These are phyloP conservation scores for Neosilurus hyrtlii DNA, from an alignment of 2,797 vertebrate species.

Conservation along the genomic window DNA sequence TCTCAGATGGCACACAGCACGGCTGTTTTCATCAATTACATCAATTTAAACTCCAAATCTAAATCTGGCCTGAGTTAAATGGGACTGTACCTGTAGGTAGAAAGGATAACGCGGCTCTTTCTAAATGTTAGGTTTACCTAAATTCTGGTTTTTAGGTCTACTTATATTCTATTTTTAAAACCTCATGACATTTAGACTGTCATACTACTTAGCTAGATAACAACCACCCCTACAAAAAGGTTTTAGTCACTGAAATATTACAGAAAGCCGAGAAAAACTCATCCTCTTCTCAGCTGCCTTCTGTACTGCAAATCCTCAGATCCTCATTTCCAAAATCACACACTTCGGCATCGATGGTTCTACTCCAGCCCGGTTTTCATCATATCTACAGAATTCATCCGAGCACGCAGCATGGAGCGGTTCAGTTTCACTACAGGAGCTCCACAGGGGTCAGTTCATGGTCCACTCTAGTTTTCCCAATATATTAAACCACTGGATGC, in stretches of 20 bases:
- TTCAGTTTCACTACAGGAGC: neutral
- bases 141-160: neutral
- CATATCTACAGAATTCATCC: conserved; percentile 1
- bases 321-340: neutral
- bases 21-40: conserved; percentile 37
- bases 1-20: conserved; percentile 30
- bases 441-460: neutral
- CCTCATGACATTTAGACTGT: neutral
- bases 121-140: neutral
- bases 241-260: neutral
- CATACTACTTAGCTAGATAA: neutral
- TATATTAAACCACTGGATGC: neutral
- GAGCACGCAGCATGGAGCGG: neutral
- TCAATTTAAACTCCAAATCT: conserved; percentile 11
- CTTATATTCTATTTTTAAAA: no score
- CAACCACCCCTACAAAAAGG: neutral
- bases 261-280: neutral
- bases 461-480: neutral
- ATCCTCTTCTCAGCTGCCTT: neutral
- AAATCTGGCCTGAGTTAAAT: conserved; percentile 33
- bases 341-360: neutral
- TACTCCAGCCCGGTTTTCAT: neutral
- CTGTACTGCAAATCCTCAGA: neutral
- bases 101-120: neutral
- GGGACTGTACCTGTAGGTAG: neutral